A percentile compares a stretch with the other conserved stretches of the same genome.
phyloP scores from a whole-genome alignment of 2,113 vertebrate species.

The Tenrec ecaudatus region DNA sequence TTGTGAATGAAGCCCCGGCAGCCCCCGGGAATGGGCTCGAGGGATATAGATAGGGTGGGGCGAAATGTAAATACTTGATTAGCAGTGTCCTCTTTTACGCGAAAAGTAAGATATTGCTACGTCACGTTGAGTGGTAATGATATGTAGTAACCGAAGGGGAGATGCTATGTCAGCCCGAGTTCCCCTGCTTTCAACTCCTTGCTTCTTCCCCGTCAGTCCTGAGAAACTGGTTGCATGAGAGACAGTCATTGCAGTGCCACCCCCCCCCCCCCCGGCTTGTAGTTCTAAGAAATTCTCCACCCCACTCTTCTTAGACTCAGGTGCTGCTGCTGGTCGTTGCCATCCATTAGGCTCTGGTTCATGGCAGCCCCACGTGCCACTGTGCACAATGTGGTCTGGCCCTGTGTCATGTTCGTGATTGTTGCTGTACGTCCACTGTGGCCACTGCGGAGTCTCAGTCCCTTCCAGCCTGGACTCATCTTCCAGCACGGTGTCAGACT shows the following conservation, averaged over 20 bases:
- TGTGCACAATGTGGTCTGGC: neutral
- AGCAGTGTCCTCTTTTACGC: slow-evolving; percentile 48
- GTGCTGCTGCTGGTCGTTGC: neutral
- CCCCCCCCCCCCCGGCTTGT: neutral
- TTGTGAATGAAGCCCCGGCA: slow-evolving; percentile 50
- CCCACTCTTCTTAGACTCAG: neutral
- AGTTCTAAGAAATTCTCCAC: neutral
- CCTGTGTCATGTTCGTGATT: neutral
- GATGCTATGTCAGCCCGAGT: neutral
- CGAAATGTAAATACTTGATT: slow-evolving; percentile 71
- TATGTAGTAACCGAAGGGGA: neutral
- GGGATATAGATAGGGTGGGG: slow-evolving; percentile 36
- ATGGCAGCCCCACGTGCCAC: neutral
- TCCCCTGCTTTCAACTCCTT: neutral
- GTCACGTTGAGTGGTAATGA: neutral
- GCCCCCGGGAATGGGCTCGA: slow-evolving; percentile 43
- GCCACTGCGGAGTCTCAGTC: neutral
- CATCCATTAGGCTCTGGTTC: neutral
- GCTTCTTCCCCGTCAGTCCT: neutral
- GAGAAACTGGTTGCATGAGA: neutral
- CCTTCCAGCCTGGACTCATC: neutral
- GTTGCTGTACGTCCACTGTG: neutral
- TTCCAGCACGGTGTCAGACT: neutral
- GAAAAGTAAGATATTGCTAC: slow-evolving; percentile 4
- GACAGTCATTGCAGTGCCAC: neutral